Conservation (phyloP, 23 tunicate species). For the Phallusia fumigata region DNA sequence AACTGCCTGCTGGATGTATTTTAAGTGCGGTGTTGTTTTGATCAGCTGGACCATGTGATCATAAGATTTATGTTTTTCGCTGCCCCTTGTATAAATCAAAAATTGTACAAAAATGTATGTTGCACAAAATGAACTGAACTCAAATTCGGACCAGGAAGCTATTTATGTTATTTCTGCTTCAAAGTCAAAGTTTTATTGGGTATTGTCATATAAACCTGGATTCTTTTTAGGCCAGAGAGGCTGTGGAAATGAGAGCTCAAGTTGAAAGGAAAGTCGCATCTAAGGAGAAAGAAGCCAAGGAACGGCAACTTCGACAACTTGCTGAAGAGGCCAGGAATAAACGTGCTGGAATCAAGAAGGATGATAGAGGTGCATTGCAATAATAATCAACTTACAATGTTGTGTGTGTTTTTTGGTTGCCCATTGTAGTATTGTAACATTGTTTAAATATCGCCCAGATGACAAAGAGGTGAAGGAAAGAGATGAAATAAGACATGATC, state of each 20-base stretch:
- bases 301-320: slow-evolving; percentile 83
- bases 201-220: no score
- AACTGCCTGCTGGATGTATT: no score
- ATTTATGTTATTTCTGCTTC: no score
- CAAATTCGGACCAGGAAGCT: no score
- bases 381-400: no score
- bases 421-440: not conserved
- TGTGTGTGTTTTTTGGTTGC: not conserved
- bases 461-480: slow-evolving; percentile 78
- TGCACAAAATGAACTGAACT: no score
- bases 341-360: slow-evolving; percentile 75
- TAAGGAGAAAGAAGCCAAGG: slow-evolving; percentile 95
- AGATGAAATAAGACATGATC: slow-evolving; percentile 83
- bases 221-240: slow-evolving; percentile 79
- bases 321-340: slow-evolving; percentile 97
- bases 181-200: no score
- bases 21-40: no score
- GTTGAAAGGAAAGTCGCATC: slow-evolving; percentile 93
- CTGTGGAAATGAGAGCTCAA: slow-evolving; percentile 96
- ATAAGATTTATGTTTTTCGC: no score
- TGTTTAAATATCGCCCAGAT: slow-evolving; percentile 33
- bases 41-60: no score
- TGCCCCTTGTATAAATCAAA: no score
- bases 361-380: slow-evolving; percentile 75
- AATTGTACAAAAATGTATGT: no score